Conservation (phyloP, 1,140 invertebrate genomes). For the Idris sp. region DNA sequence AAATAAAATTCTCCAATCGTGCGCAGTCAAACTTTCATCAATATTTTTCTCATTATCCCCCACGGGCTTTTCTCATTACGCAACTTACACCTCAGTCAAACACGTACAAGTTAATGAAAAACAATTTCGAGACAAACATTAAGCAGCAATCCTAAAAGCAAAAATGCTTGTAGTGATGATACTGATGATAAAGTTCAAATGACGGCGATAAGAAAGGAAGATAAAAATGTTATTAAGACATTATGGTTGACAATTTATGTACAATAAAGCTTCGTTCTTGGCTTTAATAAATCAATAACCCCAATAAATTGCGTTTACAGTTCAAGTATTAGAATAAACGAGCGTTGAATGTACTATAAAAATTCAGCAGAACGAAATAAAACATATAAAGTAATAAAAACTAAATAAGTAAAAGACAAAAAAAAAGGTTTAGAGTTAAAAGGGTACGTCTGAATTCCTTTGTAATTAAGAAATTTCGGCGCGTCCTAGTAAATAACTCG, state of each 20-base stretch:
- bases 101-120: slow-evolving; percentile 15
- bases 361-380: not conserved
- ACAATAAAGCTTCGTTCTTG: slow-evolving; percentile 38
- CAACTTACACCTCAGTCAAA: not conserved
- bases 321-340: slow-evolving; percentile 44
- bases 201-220: slow-evolving; percentile 30
- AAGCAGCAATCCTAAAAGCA: slow-evolving; percentile 9
- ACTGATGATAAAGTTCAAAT: slow-evolving; percentile 34
- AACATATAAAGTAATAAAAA: slow-evolving; percentile 4
- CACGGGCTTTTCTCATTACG: no score
- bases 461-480: slow-evolving; percentile 51
- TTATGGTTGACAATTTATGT: slow-evolving; percentile 55
- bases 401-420: slow-evolving; percentile 4
- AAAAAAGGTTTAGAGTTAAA: slow-evolving; percentile 25
- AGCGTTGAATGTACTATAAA: slow-evolving; percentile 10
- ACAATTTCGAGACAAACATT: slow-evolving; percentile 13
- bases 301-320: slow-evolving; percentile 50
- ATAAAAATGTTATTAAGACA: slow-evolving; percentile 56
- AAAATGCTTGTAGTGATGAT: slow-evolving; percentile 13
- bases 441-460: slow-evolving; percentile 6
- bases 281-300: slow-evolving; percentile 48
- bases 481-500: slow-evolving; percentile 44
- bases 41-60: slow-evolving; percentile 25
- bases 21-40: slow-evolving; percentile 21
- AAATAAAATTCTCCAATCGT: no score